These are phyloP conservation scores for Pterocles orientalis DNA, from an alignment of 2,113 vertebrate genomes.

Conservation along the genomic window DNA sequence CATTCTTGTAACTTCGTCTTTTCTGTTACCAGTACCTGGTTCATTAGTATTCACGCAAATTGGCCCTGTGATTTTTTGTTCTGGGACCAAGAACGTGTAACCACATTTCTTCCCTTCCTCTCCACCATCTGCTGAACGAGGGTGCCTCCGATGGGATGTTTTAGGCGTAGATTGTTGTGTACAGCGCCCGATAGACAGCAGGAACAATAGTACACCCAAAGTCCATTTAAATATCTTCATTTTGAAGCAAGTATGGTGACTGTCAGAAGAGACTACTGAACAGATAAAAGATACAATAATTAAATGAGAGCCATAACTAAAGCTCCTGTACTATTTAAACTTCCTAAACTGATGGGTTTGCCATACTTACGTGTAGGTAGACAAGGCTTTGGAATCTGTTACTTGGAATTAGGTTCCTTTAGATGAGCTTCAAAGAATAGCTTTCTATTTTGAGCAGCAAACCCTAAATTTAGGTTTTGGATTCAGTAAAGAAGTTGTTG, in stretches of 20 bases:
- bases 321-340: not conserved
- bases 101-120: constrained; percentile 88
- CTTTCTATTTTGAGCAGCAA: not conserved
- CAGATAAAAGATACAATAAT: constrained; percentile 19
- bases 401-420: not conserved
- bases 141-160: constrained; percentile 71
- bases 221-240: constrained; percentile 86
- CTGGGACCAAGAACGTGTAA: constrained; percentile 94
- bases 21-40: constrained; percentile 78
- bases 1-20: constrained; percentile 92
- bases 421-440: not conserved
- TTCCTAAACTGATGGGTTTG: not conserved
- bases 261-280: not conserved
- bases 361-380: fast-evolving
- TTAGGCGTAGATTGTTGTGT: constrained; percentile 63
- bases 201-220: constrained; percentile 80
- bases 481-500: not conserved
- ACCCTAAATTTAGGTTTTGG: not conserved
- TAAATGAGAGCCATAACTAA: not conserved
- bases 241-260: not conserved
- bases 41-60: constrained; percentile 92
- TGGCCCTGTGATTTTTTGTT: constrained; percentile 95
- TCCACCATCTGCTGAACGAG: constrained; percentile 76
- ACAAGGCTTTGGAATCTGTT: not conserved
- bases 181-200: constrained; percentile 75